Evolutionary conservation across 2,888 invertebrate species (phyloP), one percentile per base, ranked within the genome.

Genomic region (Macaria liturata): DNA sequence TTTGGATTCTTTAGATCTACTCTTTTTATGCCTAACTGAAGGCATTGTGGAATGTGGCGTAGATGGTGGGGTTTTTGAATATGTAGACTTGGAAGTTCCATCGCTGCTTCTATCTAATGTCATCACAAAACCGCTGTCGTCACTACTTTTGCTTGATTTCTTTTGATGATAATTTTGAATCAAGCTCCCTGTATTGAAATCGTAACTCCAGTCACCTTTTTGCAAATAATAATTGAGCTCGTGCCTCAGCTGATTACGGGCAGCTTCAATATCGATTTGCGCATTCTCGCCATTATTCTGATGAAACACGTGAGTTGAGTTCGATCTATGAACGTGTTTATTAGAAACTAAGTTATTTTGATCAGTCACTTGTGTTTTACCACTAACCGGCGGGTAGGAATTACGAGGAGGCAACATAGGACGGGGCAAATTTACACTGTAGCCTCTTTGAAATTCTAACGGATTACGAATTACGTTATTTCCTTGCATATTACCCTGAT

Each of bases 331-430:
- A 81, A 94, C 82, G 81, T 93, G 84, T 83, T 92, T 84, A 87
- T 83, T 88, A 83, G 88, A 85, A 80, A 86, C 82, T 86, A 89
- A 80, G 68, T 83, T 89, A 84, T 80, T 85, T 78, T 86, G 86
- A 84, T 89, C 87, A 86, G 90, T 88, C 84, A 80, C 84, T 89
- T 92, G 92, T 73, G 78, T 86, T 90, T 93, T 93, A 75, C 91
- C 92, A 81, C 91, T 89, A 70, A 93, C 92, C 46, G 94, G 93
- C 71, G 94, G 94, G 81, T 93, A 94, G 70, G 94, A 94, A 86
- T 94, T 94, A 75, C 93, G 90, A 49, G 94, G 94, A 77, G 93
- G 93, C 81, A 93, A 88, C 88, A 92, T 90, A 73, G 93, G 92
- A 84, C 93, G 93, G 80, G 92, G 91, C 83, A 92, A 85, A 87